Conservation (phyloP, 2,888 invertebrate genomes). For the Drosophila falleni region DNA sequence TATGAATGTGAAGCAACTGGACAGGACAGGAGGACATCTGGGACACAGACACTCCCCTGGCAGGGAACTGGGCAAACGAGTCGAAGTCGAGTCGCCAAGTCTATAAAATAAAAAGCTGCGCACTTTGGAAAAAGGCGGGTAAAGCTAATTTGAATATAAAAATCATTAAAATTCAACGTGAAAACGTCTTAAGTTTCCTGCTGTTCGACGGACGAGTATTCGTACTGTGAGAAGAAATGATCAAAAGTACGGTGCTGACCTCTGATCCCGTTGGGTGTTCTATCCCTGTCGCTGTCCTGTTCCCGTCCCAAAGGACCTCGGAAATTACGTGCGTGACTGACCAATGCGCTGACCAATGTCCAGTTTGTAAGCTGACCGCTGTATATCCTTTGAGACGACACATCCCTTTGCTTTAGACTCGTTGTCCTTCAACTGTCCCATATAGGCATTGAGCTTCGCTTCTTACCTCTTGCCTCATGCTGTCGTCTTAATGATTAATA, state of each 20-base stretch:
- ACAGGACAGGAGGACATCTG: constrained; percentile 21
- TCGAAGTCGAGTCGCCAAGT: constrained; percentile 14
- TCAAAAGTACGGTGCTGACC: constrained; percentile 84
- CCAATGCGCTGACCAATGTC: constrained; percentile 83
- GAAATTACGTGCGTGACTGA: constrained; percentile 82
- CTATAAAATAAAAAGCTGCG: constrained; percentile 25
- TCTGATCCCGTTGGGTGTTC: constrained; percentile 76
- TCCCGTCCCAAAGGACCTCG: constrained; percentile 28
- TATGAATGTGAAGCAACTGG: constrained; percentile 46
- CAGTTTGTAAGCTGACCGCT: constrained; percentile 70
- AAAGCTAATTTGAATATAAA: constrained; percentile 79
- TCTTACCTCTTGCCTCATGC: constrained; percentile 38
- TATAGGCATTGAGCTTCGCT: constrained; percentile 32
- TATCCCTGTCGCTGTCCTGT: constrained; percentile 16
- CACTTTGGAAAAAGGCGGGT: constrained; percentile 56
- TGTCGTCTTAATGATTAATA: constrained; percentile 83
- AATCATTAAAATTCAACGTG: constrained; percentile 82
- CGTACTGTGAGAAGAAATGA: constrained; percentile 82
- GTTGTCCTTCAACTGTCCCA: constrained; percentile 77
- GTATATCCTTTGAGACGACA: constrained; percentile 59
- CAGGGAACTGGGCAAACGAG: constrained; percentile 53
- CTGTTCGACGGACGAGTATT: constrained; percentile 43
- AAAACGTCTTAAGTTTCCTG: constrained; percentile 80
- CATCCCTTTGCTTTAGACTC: constrained; percentile 63
- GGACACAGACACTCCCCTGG: constrained; percentile 64